Percentiles rank a stretch among this genome's conserved stretches.
phyloP scores from a whole-genome alignment of 2,888 invertebrate genomes.

The Thymelicus lineola region DNA sequence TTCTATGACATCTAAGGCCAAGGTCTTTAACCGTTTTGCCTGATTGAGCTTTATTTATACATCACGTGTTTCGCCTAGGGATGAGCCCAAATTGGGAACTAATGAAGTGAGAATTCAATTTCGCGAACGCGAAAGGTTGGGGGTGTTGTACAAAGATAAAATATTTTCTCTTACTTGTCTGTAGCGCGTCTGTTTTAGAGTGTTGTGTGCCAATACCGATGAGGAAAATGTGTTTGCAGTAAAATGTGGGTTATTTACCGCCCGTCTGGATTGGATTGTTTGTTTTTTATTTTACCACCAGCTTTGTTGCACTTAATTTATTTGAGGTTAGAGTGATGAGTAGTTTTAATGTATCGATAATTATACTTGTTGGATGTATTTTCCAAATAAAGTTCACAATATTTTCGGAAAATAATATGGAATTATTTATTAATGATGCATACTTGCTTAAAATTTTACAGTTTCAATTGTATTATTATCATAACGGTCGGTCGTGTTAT shows the following conservation, averaged over 20 bases:
- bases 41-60: constrained; percentile 8
- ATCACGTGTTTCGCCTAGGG: constrained; percentile 19
- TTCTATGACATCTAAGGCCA: constrained; percentile 19
- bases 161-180: constrained; percentile 30
- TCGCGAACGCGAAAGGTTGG: constrained; percentile 1
- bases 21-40: constrained; percentile 6
- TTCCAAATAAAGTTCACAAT: background rate
- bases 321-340: constrained; percentile 4
- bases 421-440: too few relatives aligned
- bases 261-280: constrained; percentile 18
- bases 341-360: background rate
- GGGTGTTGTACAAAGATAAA: constrained; percentile 29
- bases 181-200: constrained; percentile 2
- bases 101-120: constrained; percentile 36
- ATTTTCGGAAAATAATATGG: background rate
- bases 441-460: constrained; percentile 10
- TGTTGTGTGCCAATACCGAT: constrained; percentile 9
- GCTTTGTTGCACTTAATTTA: background rate
- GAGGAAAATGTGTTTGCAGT: constrained; percentile 21
- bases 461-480: constrained; percentile 11
- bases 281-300: background rate
- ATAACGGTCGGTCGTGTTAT: constrained; percentile 26
- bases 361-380: background rate
- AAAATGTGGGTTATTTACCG: background rate
- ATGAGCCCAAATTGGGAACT: constrained; percentile 26